Evolutionary conservation across 2,888 invertebrate species (phyloP).

Genomic region (Phasia obesa): DNA sequence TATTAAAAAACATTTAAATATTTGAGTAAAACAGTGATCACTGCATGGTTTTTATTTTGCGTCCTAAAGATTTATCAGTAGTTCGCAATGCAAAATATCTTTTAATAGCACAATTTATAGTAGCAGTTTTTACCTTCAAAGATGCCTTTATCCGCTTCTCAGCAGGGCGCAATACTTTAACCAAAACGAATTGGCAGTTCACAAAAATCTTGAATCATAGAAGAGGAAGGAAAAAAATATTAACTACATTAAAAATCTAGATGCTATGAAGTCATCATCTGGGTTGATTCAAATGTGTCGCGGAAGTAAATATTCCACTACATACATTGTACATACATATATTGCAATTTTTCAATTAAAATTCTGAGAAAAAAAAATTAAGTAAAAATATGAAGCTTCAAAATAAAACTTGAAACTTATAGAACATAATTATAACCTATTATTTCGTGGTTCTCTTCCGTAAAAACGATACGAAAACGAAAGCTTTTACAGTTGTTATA

Average conservation of each 20-base stretch:
- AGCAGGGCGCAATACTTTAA: constrained; percentile 71
- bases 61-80: constrained; percentile 46
- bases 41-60: not conserved
- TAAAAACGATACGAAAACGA: too few relatives aligned
- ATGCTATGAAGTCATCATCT: not conserved
- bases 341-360: too few relatives aligned
- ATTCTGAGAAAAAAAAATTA: too few relatives aligned
- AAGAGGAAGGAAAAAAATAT: not conserved
- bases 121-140: constrained; percentile 72
- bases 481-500: too few relatives aligned
- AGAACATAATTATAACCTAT: too few relatives aligned
- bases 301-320: too few relatives aligned
- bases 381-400: too few relatives aligned
- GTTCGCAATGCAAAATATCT: constrained; percentile 39
- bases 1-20: not conserved
- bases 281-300: not conserved
- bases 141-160: constrained; percentile 69
- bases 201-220: constrained; percentile 16
- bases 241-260: not conserved
- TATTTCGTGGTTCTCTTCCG: too few relatives aligned
- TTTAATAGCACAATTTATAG: constrained; percentile 71
- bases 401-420: too few relatives aligned
- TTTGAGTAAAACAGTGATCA: not conserved
- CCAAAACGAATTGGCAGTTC: constrained; percentile 71
- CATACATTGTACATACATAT: too few relatives aligned